phyloP scores from a whole-genome alignment of 2,113 vertebrate genomes.

The Cochlearius cochlearius region DNA sequence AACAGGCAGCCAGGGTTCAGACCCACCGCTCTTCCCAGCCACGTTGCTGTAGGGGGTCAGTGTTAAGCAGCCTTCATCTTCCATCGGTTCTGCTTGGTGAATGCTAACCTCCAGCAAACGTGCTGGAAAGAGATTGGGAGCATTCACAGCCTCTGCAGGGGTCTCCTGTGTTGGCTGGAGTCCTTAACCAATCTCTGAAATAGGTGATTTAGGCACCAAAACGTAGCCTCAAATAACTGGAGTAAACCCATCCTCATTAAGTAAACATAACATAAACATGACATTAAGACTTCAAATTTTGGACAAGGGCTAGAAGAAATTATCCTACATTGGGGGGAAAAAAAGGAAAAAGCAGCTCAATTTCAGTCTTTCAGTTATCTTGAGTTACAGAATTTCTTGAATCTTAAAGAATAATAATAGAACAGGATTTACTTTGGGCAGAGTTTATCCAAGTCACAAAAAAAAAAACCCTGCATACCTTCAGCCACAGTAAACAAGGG shows the following conservation, averaged over 20 bases:
- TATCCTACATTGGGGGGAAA: background rate
- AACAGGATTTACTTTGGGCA: background rate
- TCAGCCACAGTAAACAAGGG: background rate
- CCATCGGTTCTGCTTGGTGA: background rate
- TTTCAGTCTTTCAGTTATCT: background rate
- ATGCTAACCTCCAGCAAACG: background rate
- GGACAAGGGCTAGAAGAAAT: background rate
- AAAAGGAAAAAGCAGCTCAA: background rate
- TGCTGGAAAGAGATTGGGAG: background rate
- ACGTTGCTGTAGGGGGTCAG: rapidly evolving
- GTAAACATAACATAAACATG: background rate
- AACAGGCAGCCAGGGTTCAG: background rate
- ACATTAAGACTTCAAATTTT: background rate
- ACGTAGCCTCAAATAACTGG: background rate
- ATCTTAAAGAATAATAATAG: background rate
- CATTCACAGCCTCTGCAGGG: background rate
- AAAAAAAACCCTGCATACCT: background rate
- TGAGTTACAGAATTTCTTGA: background rate
- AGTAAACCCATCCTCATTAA: background rate
- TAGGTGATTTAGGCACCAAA: background rate
- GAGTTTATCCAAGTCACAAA: background rate
- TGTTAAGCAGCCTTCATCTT: background rate
- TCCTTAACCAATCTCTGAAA: background rate
- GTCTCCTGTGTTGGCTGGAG: background rate
- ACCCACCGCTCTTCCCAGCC: background rate